Base-by-base conservation (phyloP, 2,888 invertebrate genomes). In the Tetropium fuscum region DNA sequence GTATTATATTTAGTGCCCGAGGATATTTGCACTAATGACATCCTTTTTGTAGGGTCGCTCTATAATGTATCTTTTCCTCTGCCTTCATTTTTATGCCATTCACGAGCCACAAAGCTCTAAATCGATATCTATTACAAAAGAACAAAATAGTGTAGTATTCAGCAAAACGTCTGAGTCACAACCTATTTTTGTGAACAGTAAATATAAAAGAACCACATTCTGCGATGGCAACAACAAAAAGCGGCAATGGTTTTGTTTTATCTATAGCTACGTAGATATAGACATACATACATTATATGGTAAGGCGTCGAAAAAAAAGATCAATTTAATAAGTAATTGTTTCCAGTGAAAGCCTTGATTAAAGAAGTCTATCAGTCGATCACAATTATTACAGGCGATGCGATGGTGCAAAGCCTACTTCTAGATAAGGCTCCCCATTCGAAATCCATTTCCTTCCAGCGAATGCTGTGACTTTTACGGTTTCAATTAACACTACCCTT, bases 11-110 rank as follows among this genome's bases (percentile, higher is more conserved):
- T 64, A 66, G 65, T 56, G 72, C 74, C 68, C 36, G 58, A 68
- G 74, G 76, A 75, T 74, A 74, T 75, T 74, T 72, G 70, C 70
- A 69, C 77, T 79, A 79, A 79, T 79, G 79, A 79, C 76, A 74
- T 78, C 77, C 77, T 76, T 69, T 68, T 66, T 62, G 54, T 58
- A 66, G 70, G 72, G 74, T 69, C 54, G 68, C 68, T 69, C 69
- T 69, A 77, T 74, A 75, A 75, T 73, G 72, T 61, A 62, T 73
- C 72, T 68, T 68, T 72, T 72, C 70, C 70, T 62, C 58, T 67
- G 64, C 58, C 69, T 68, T 77, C 75, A 74, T 76, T 75, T 78
- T 73, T 67, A 71, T 72, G 66, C 73, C 60, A 74, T 77, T 76
- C 74, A 76, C 69, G 55, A 62, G 41, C 44, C 60, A 66, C 67